Conservation (phyloP, 2,888 invertebrate species). For the Agelastica alni region DNA sequence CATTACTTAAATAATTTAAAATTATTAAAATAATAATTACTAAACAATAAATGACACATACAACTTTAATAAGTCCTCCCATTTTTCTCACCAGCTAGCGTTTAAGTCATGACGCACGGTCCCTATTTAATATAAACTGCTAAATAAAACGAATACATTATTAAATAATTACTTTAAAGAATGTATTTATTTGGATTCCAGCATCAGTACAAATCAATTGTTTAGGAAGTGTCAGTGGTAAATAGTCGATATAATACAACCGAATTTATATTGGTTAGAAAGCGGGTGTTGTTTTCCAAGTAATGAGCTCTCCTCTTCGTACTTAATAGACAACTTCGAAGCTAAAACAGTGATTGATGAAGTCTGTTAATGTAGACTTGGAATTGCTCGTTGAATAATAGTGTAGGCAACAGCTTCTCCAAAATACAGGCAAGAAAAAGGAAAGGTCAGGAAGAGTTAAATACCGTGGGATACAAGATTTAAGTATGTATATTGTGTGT, state of each 20-base stretch:
- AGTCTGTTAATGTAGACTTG: conserved; percentile 48
- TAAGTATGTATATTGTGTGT: conserved; percentile 39
- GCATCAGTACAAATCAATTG: background rate
- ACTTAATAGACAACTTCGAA: conserved; percentile 48
- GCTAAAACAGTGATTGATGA: conserved; percentile 49
- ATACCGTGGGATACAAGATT: conserved; percentile 34
- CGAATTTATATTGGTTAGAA: conserved; percentile 42
- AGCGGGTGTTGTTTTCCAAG: conserved; percentile 42
- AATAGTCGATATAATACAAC: conserved; percentile 39
- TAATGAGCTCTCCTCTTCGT: conserved; percentile 44
- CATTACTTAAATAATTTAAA: too few relatives aligned
- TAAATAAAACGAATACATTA: too few relatives aligned
- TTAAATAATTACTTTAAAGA: too few relatives aligned
- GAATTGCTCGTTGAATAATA: conserved; percentile 42
- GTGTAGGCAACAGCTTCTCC: conserved; percentile 32
- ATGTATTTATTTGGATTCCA: too few relatives aligned
- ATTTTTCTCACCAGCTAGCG: too few relatives aligned
- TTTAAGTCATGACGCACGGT: too few relatives aligned
- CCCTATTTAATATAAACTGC: too few relatives aligned
- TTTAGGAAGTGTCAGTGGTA: conserved; percentile 10
- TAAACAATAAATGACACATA: too few relatives aligned
- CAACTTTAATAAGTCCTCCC: too few relatives aligned
- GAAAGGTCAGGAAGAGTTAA: conserved; percentile 25
- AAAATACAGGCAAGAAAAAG: conserved; percentile 24
- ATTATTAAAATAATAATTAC: too few relatives aligned